phyloP scores from a whole-genome alignment of 1,140 invertebrate genomes.

The Agraylea sexmaculata region DNA sequence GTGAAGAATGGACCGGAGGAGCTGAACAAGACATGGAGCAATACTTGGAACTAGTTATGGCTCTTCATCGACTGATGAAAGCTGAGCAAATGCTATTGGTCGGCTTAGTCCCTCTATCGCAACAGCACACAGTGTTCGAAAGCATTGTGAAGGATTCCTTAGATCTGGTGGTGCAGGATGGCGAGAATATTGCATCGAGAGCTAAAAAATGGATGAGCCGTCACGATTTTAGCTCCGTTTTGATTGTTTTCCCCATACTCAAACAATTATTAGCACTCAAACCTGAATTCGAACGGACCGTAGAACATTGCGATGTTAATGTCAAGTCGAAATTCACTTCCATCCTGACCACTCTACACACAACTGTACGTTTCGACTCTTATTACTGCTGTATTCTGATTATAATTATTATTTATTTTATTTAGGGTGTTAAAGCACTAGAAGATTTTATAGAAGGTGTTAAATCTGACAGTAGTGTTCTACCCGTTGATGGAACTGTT shows the following conservation, averaged over 20 bases:
- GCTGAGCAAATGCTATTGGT: slow-evolving; percentile 73
- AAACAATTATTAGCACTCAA: slow-evolving; percentile 70
- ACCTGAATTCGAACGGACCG: slow-evolving; percentile 71
- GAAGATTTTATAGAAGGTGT: slow-evolving; percentile 91
- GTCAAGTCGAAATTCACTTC: slow-evolving; percentile 60
- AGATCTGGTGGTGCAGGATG: slow-evolving; percentile 73
- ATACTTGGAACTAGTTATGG: slow-evolving; percentile 74
- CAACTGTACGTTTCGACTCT: slow-evolving; percentile 51
- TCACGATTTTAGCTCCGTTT: slow-evolving; percentile 71
- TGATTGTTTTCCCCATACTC: slow-evolving; percentile 77
- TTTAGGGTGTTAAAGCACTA: slow-evolving; percentile 72
- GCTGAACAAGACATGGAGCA: slow-evolving; percentile 80
- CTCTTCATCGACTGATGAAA: slow-evolving; percentile 79
- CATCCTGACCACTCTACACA: slow-evolving; percentile 61
- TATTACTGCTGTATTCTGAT: too few species aligned
- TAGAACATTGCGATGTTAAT: slow-evolving; percentile 59
- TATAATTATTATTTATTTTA: slow-evolving; percentile 12
- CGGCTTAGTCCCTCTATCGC: slow-evolving; percentile 68
- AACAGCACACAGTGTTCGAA: slow-evolving; percentile 75
- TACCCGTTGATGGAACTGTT: slow-evolving; percentile 89
- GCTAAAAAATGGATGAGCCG: slow-evolving; percentile 68
- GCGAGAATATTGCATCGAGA: slow-evolving; percentile 67
- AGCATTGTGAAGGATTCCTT: slow-evolving; percentile 74
- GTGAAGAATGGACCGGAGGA: slow-evolving; percentile 54
- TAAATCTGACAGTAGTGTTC: slow-evolving; percentile 65